Evolutionary conservation across 30 jellyfish, hydroid and myxozoan species (phyloP), one percentile per base, ranked within the genome.

Genomic region (Nemopilema nomurai): DNA sequence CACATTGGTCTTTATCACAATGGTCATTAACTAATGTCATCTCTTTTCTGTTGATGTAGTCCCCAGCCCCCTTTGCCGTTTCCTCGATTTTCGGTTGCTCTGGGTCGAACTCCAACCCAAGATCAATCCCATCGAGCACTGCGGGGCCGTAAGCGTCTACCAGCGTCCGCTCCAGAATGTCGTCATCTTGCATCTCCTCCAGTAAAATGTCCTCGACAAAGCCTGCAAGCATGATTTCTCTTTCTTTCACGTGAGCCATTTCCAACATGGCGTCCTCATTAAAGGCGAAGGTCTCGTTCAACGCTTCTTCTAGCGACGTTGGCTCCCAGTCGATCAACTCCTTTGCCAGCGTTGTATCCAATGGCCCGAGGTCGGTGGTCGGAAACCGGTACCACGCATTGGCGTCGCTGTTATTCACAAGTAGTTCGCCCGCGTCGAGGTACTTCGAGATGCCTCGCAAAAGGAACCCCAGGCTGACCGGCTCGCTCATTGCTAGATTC

Each of bases 221-320:
- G 16, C 87, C 92, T 0, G 97, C 99, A 26, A 94, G 84, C 90
- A 90, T 71, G 1, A 90, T 76, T 74, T 89, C 99, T 74, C 96
- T 33, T 53, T 94, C 99, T 67, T 86, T 90, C 17, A 90, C 92
- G 32, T 77, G 86, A 26, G 30, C 74, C 7, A 26, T 49, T 4
- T 94, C 96, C 16, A 86, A 87, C 97, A 94, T 94, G n/a, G 99
- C 99, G 28, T 76, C 90, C 74, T 89, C 97, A 77, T 90, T 90
- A 84, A 89, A 94, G 29, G 68, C 81, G 65, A 92, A 85, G 13
- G 97, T 94, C 49, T 41, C 88, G 30, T 74, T 79, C 74, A 89
- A 74, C 0, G 99, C 99, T 4, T 20, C 87, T 1, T 75, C 90
- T 16, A 89, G 82, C 4, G 71, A 28, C 0, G 95, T 89, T 1